phyloP scores from a whole-genome alignment of 1,140 invertebrate genomes.

The Oedothorax gibbosus region DNA sequence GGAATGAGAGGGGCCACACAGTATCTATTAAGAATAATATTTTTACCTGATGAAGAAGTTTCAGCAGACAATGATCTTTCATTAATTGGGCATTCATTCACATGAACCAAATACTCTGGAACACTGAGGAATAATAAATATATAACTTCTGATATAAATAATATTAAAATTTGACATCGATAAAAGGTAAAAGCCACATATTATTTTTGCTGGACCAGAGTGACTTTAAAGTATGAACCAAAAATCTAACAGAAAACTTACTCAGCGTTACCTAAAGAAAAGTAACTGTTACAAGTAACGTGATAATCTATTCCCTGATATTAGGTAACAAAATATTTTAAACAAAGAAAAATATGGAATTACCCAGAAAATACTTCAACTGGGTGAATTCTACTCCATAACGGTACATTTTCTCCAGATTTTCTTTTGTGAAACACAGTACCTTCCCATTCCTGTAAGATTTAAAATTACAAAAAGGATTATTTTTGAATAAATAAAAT shows the following conservation, averaged over 20 bases:
- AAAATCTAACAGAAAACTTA: too few relatives aligned
- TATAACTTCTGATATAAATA: neutral
- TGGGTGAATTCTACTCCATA: slow-evolving; percentile 72
- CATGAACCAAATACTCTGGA: slow-evolving; percentile 81
- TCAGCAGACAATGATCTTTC: slow-evolving; percentile 66
- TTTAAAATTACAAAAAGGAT: slow-evolving; percentile 34
- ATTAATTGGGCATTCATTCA: slow-evolving; percentile 74
- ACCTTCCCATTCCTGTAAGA: slow-evolving; percentile 82
- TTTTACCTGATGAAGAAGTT: slow-evolving; percentile 59
- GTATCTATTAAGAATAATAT: too few relatives aligned
- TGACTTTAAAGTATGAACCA: too few relatives aligned
- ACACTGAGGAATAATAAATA: slow-evolving; percentile 70
- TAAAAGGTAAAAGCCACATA: too few relatives aligned
- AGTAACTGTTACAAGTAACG: neutral
- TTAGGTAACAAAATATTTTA: too few relatives aligned
- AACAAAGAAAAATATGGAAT: neutral
- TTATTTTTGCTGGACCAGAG: too few relatives aligned
- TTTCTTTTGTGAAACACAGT: slow-evolving; percentile 84
- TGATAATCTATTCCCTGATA: neutral
- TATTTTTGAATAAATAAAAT: slow-evolving; percentile 5
- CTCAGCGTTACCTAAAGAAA: neutral
- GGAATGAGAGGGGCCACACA: too few relatives aligned
- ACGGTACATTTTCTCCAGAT: slow-evolving; percentile 81
- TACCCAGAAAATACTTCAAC: slow-evolving; percentile 67
- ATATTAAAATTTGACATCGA: too few relatives aligned